A percentile compares a stretch with the other conserved stretches of the same genome.
These are phyloP conservation scores for Diorhabda elongata DNA, from an alignment of 1,140 invertebrate species.

Conservation along the genomic window DNA sequence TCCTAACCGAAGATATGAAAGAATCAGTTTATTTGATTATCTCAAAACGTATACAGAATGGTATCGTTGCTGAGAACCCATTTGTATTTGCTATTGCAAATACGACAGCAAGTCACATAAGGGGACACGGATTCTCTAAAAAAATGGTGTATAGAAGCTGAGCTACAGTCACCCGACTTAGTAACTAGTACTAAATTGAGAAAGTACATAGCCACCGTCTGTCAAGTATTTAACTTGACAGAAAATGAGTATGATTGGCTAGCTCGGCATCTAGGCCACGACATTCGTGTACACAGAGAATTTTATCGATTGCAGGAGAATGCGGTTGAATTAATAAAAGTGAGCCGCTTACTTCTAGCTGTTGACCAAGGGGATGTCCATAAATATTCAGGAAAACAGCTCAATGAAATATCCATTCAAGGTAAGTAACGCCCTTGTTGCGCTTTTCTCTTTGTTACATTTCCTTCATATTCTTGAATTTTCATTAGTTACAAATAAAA, in stretches of 20 bases:
- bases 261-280: conserved; percentile 16
- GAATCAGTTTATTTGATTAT: conserved; percentile 16
- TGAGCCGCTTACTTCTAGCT: conserved; percentile 9
- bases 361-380: conserved; percentile 6
- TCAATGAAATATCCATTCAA: not conserved
- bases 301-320: conserved; percentile 19
- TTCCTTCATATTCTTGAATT: too few species aligned
- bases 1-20: conserved; percentile 19
- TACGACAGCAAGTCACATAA: conserved; percentile 8
- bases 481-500: too few species aligned
- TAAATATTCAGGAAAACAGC: not conserved
- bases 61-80: conserved; percentile 6
- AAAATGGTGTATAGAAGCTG: conserved; percentile 16
- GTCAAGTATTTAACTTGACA: conserved; percentile 18
- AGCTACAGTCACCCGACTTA: conserved; percentile 5
- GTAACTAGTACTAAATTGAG: conserved; percentile 18
- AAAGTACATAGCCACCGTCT: conserved; percentile 16
- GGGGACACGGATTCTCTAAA: conserved; percentile 16
- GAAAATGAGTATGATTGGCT: conserved; percentile 18
- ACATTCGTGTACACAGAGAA: conserved; percentile 14
- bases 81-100: not conserved
- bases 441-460: too few species aligned
- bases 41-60: not conserved
- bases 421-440: not conserved
- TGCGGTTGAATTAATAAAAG: conserved; percentile 16